These are phyloP conservation scores for Ceyx cyanopectus DNA, from an alignment of 2,113 vertebrate genomes.

Conservation along the genomic window DNA sequence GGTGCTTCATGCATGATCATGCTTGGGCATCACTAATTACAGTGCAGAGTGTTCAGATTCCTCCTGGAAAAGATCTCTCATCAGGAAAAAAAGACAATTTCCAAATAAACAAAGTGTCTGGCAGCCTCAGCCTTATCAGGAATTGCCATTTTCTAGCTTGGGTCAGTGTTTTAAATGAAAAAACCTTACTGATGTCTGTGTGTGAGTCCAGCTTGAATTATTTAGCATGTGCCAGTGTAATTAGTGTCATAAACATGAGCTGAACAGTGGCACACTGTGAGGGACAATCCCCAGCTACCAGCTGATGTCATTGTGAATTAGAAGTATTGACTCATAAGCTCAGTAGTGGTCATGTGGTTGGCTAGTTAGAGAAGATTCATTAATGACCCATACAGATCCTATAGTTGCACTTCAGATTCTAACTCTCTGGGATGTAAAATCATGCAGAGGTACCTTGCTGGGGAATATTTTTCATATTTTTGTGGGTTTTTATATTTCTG, in stretches of 20 bases:
- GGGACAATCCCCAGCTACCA: conserved; percentile 1
- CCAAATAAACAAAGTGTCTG: not conserved
- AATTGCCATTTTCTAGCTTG: not conserved
- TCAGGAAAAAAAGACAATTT: not conserved
- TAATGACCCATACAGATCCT: not conserved
- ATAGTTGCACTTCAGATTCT: not conserved
- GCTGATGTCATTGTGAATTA: conserved; percentile 20
- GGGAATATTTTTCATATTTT: not conserved
- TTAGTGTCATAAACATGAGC: conserved; percentile 8
- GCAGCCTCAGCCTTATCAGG: not conserved
- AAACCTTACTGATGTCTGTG: not conserved
- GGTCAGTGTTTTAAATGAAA: not conserved
- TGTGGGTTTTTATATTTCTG: not conserved
- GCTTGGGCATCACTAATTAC: not conserved
- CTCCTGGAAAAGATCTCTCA: not conserved
- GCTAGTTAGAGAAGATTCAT: conserved; percentile 18
- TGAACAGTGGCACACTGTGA: not conserved
- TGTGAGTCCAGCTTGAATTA: conserved; percentile 18
- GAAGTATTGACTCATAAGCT: not conserved
- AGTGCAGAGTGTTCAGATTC: not conserved
- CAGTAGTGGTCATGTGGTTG: not conserved
- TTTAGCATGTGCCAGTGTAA: conserved; percentile 18
- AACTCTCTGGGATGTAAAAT: not conserved
- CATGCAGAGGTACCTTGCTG: not conserved
- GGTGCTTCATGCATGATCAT: not conserved